phyloP scores from a whole-genome alignment of 2,888 invertebrate species.

The Galerucella calmariensis region DNA sequence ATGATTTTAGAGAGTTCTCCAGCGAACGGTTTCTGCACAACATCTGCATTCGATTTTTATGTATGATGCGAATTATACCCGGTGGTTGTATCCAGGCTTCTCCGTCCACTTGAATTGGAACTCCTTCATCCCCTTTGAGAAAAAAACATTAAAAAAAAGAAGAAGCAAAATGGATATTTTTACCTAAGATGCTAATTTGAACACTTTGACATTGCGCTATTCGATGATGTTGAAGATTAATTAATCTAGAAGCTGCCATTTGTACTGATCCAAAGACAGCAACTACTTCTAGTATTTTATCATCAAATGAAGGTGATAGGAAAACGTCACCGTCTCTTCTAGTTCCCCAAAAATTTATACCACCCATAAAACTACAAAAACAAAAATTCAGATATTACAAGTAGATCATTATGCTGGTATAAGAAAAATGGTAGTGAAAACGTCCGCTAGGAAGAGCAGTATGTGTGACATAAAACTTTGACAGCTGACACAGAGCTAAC shows the following conservation, averaged over 20 bases:
- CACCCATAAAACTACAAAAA: constrained; percentile 90
- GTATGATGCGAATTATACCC: constrained; percentile 93
- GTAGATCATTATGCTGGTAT: too few relatives aligned
- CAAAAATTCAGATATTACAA: not conserved
- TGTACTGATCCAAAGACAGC: constrained; percentile 98
- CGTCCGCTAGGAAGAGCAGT: too few relatives aligned
- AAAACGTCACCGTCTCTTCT: constrained; percentile 92
- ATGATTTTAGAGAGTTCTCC: constrained; percentile 88
- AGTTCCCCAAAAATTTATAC: constrained; percentile 98
- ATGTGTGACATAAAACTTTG: too few relatives aligned
- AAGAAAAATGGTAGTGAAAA: too few relatives aligned
- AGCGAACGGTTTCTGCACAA: constrained; percentile 89
- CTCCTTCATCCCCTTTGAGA: constrained; percentile 80
- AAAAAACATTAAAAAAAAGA: too few relatives aligned
- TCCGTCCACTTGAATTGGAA: constrained; percentile 96
- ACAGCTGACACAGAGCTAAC: too few relatives aligned
- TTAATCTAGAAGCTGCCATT: constrained; percentile 95
- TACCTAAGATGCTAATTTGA: constrained; percentile 92
- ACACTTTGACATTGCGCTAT: constrained; percentile 97
- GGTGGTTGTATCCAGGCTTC: constrained; percentile 99
- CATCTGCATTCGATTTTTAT: constrained; percentile 98
- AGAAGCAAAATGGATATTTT: constrained; percentile 42
- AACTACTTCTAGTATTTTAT: constrained; percentile 95
- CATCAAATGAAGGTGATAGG: constrained; percentile 93
- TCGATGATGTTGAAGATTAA: constrained; percentile 95